A percentile compares a stretch with the other conserved stretches of the same genome.
phyloP scores from a whole-genome alignment of 1,140 invertebrate genomes.

The Chlorops oryzae region DNA sequence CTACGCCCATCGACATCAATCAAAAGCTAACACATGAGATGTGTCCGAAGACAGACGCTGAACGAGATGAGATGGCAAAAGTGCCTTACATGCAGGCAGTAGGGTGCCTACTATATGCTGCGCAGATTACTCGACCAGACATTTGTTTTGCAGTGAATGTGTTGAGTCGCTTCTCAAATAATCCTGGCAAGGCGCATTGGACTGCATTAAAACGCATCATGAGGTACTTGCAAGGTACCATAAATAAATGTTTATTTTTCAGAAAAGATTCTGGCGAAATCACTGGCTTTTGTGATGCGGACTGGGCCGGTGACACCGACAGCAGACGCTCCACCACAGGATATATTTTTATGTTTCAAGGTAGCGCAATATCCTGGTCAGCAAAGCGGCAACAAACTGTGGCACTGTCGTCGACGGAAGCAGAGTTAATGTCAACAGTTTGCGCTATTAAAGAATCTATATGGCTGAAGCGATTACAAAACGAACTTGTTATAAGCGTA shows the following conservation, averaged over 20 bases:
- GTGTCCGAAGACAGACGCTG: too few relatives aligned
- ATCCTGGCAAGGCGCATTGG: slow-evolving; percentile 14
- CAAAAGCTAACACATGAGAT: not conserved
- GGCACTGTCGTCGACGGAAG: slow-evolving; percentile 34
- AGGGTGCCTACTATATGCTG: slow-evolving; percentile 38
- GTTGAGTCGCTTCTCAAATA: slow-evolving; percentile 22
- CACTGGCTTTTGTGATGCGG: slow-evolving; percentile 10
- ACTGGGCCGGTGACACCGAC: slow-evolving; percentile 25
- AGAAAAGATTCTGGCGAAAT: not conserved
- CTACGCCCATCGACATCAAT: slow-evolving; percentile 6
- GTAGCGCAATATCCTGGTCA: slow-evolving; percentile 26
- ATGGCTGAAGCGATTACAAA: slow-evolving; percentile 2
- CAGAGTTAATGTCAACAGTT: slow-evolving; percentile 37
- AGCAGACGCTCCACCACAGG: slow-evolving; percentile 35
- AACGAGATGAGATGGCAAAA: slow-evolving; percentile 3
- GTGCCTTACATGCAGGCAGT: slow-evolving; percentile 23
- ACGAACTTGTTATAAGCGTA: not conserved
- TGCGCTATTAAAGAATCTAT: slow-evolving; percentile 19
- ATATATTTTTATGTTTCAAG: slow-evolving; percentile 26
- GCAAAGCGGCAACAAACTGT: slow-evolving; percentile 34
- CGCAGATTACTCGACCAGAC: slow-evolving; percentile 41
- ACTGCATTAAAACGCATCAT: slow-evolving; percentile 1
- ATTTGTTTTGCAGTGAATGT: slow-evolving; percentile 22
- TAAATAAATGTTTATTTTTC: not conserved
- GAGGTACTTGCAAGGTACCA: not conserved